Evolutionary conservation across 2,797 vertebrate genomes (phyloP).

Genomic region (Argentina silus): DNA sequence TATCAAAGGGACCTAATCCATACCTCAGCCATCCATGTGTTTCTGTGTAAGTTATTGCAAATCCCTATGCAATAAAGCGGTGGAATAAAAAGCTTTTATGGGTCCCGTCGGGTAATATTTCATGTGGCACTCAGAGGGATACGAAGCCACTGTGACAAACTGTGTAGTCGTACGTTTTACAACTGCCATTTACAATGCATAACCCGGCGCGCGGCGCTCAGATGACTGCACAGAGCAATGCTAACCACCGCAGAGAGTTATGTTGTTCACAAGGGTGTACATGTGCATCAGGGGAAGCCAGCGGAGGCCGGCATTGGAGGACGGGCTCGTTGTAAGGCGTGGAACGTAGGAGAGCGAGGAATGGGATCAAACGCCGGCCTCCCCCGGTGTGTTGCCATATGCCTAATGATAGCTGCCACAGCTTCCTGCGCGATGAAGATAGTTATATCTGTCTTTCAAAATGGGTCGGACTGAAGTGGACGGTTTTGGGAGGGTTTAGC

Average conservation of each 20-base stretch:
- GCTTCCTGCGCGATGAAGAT: no score
- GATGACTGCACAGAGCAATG: background rate
- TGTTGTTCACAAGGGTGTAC: no score
- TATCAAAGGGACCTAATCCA: slow-evolving; percentile 62
- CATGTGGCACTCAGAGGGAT: slow-evolving; percentile 65
- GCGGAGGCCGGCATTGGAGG: no score
- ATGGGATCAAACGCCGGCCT: no score
- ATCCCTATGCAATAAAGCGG: slow-evolving; percentile 77
- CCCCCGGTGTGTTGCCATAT: no score
- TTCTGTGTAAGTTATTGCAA: slow-evolving; percentile 74
- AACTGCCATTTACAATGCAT: slow-evolving; percentile 63
- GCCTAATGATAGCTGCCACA: no score
- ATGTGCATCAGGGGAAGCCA: no score
- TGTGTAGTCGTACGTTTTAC: slow-evolving; percentile 68
- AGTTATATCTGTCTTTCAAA: no score
- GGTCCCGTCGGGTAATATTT: slow-evolving; percentile 72
- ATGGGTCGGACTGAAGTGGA: no score
- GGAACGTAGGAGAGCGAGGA: no score
- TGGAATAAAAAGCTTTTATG: slow-evolving; percentile 78
- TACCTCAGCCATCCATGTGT: slow-evolving; percentile 69
- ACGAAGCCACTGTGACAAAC: slow-evolving; percentile 70
- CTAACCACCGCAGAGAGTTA: background rate
- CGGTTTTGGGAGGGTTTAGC: no score
- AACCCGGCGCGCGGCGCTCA: background rate
- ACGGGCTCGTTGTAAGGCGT: no score